Base-by-base conservation (phyloP, 2,113 vertebrate species). In the Erinaceus europaeus region DNA sequence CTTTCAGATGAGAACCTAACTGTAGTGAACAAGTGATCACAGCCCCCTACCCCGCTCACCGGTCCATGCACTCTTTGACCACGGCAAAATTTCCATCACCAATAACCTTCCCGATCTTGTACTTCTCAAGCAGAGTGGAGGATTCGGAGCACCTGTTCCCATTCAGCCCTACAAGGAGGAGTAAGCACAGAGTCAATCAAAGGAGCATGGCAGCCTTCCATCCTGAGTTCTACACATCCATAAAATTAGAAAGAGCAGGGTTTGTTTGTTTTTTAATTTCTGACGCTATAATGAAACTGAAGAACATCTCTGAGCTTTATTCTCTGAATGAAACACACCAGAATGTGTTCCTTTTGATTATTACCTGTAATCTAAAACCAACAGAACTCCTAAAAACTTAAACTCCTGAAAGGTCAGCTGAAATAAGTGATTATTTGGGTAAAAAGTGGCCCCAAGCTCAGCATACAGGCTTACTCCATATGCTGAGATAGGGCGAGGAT, bases 31-130 rank as follows among this genome's bases (percentile, higher is more conserved):
- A 86, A 53, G 40, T 3, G 2, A n/a, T 5, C 3, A 25, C 3
- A n/a, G n/a, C 46, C 32, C 38, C 53, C 8, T n/a, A 3, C 8
- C 15, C 17, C 57, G 83, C 98, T 96, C 92, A 99, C 99, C 98
- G 96, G 96, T 99, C 99, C 83, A 98, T 84, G 2, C 99, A 99
- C 89, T 99, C 99, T 93, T 98, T 99, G 23, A 99, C 99, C 17
- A 99, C 98, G 6, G 99, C 99, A 40, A 99, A 99, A 96, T 99
- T 99, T 27, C 99, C 99, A 23, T 99, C 99, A 21, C 99, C 99
- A 29, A 99, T 99, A 90, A 99, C 98, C 93, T 99, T 99, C 48
- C 99, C 99, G 34, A 99, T 96, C 96, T 96, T 98, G 88, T 99
- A 99, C 90, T 99, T 99, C 76, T 99, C 98, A 61, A 98, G 96